A percentile compares a stretch with the other conserved stretches of the same genome.
Evolutionary conservation across 1,140 invertebrate genomes (phyloP).

Genomic region (Melitaea cinxia): DNA sequence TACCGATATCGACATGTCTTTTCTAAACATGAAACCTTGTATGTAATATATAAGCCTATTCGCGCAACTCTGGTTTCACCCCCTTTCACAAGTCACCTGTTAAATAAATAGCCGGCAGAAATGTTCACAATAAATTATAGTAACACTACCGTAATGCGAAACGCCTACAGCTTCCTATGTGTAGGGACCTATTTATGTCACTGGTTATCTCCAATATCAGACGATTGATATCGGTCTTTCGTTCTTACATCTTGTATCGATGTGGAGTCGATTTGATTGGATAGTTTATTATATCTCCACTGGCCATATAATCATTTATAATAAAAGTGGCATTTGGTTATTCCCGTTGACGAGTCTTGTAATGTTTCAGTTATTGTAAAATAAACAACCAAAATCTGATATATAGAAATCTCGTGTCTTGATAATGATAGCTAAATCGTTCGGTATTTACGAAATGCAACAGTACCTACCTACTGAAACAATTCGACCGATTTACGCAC

Average conservation of each 20-base stretch:
- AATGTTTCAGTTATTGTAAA: too few species aligned
- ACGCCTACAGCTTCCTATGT: slow-evolving; percentile 48
- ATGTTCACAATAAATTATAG: slow-evolving; percentile 61
- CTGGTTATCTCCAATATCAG: not conserved
- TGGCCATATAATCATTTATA: too few species aligned
- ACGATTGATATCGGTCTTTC: slow-evolving; percentile 38
- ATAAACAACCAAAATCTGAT: too few species aligned
- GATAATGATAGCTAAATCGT: too few species aligned
- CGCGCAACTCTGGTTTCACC: not conserved
- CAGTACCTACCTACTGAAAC: too few species aligned
- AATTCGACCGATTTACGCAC: too few species aligned
- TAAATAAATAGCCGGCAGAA: slow-evolving; percentile 56
- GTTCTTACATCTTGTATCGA: slow-evolving; percentile 18
- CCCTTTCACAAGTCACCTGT: slow-evolving; percentile 57
- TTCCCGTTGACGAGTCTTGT: too few species aligned
- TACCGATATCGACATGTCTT: too few species aligned
- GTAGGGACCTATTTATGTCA: slow-evolving; percentile 19
- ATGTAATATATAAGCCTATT: not conserved
- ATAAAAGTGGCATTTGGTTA: too few species aligned
- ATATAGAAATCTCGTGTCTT: too few species aligned
- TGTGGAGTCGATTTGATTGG: not conserved
- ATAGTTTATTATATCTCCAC: not conserved
- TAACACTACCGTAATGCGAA: slow-evolving; percentile 49
- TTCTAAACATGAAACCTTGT: too few species aligned
- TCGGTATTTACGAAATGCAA: too few species aligned